These are phyloP conservation scores for Sula dactylatra DNA, from an alignment of 2,113 vertebrate genomes.

Conservation along the genomic window DNA sequence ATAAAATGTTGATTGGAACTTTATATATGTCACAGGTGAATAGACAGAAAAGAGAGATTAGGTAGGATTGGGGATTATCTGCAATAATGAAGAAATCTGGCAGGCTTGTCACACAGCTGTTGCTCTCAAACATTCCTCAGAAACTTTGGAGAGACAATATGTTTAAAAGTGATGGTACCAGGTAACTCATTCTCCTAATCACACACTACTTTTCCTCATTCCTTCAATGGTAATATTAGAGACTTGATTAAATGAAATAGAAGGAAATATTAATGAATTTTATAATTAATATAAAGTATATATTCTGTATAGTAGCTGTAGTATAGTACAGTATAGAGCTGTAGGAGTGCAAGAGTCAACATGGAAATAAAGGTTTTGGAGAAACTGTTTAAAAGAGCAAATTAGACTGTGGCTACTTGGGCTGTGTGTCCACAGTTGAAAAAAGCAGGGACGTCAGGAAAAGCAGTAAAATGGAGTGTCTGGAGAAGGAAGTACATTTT, in stretches of 20 bases:
- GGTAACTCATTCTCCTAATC: neutral
- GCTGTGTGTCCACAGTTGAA: neutral
- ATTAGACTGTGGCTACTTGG: neutral
- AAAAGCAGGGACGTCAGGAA: neutral
- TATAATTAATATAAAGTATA: neutral
- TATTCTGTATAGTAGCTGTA: neutral
- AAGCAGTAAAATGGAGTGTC: neutral
- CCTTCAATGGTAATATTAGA: neutral
- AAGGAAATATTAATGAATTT: neutral
- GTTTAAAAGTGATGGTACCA: neutral
- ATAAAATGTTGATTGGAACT: neutral
- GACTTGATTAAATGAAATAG: neutral
- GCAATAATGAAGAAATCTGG: neutral
- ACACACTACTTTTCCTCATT: neutral
- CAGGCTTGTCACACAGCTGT: neutral
- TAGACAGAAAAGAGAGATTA: neutral
- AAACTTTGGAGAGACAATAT: neutral
- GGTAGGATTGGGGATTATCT: neutral
- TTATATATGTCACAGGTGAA: neutral
- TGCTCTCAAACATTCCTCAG: neutral
- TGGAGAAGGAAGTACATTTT: neutral
- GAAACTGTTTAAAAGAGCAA: neutral
- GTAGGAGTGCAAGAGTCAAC: neutral
- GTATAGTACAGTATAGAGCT: neutral
- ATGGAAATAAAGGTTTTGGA: neutral